A percentile compares a stretch with the other conserved stretches of the same genome.
Evolutionary conservation across 2,113 vertebrate species (phyloP).

Genomic region (Ochotona curzoniae): DNA sequence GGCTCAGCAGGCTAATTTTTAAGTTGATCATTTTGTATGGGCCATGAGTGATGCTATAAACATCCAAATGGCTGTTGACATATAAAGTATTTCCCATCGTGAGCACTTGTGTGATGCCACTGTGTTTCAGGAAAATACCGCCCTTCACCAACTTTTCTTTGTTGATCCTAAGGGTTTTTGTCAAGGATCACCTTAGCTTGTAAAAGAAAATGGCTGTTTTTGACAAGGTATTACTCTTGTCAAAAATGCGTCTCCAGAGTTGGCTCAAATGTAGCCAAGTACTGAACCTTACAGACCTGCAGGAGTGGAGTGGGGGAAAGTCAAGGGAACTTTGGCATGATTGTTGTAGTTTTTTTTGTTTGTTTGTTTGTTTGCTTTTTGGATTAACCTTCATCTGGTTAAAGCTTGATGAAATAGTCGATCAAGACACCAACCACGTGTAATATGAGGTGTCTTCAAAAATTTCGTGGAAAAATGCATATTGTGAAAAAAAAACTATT

Average conservation of each 20-base stretch:
- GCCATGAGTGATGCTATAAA: too few relatives aligned
- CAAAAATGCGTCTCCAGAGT: slow-evolving; percentile 29
- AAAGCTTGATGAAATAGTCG: slow-evolving; percentile 10
- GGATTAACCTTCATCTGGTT: background rate
- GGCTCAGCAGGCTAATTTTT: too few relatives aligned
- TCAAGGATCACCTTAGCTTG: slow-evolving; percentile 22
- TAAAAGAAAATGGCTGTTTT: slow-evolving; percentile 47
- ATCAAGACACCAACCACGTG: background rate
- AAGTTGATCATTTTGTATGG: too few relatives aligned
- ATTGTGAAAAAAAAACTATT: too few relatives aligned
- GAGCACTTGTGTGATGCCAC: background rate
- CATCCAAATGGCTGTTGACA: too few relatives aligned
- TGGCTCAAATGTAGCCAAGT: background rate
- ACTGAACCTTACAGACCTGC: slow-evolving; percentile 2
- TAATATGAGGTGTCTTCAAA: too few relatives aligned
- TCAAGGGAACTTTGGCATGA: background rate
- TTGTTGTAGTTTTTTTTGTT: slow-evolving; percentile 1
- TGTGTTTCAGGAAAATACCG: background rate
- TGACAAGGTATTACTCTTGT: too few relatives aligned
- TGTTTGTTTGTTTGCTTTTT: background rate
- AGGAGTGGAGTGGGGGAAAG: background rate
- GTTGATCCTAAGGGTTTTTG: slow-evolving; percentile 11
- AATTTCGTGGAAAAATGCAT: too few relatives aligned
- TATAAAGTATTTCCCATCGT: background rate
- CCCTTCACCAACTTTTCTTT: background rate